Evolutionary conservation across 1,140 invertebrate species (phyloP).

Genomic region (Drosophila tsacasi): DNA sequence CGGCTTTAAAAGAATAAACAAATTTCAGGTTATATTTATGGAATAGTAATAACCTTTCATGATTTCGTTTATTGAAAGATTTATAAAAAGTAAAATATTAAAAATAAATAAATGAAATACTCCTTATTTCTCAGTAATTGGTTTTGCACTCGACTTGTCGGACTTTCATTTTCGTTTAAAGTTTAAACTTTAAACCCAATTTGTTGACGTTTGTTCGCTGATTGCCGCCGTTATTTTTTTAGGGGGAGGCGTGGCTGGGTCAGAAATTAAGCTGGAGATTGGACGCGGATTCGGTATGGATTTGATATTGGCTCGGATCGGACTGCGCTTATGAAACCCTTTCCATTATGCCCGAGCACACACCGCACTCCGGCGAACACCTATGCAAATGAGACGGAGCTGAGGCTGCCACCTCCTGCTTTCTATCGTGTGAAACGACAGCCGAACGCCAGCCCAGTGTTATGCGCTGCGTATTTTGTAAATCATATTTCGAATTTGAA

Average conservation of each 20-base stretch:
- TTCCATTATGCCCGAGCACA: slow-evolving; percentile 43
- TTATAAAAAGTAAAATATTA: no score
- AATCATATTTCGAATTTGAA: slow-evolving; percentile 69
- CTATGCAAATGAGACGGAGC: slow-evolving; percentile 54
- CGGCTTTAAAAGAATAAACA: no score
- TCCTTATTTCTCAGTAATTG: neutral
- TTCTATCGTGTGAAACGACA: slow-evolving; percentile 62
- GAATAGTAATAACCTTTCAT: no score
- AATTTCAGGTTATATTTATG: no score
- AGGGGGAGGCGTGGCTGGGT: slow-evolving; percentile 30
- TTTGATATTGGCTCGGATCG: slow-evolving; percentile 14
- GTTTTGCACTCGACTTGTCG: neutral
- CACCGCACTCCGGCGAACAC: slow-evolving; percentile 7
- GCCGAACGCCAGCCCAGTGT: slow-evolving; percentile 16
- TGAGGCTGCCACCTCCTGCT: slow-evolving; percentile 49
- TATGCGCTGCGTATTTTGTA: slow-evolving; percentile 62
- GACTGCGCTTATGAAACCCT: slow-evolving; percentile 64
- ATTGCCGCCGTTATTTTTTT: neutral
- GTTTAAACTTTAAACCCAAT: slow-evolving; percentile 5
- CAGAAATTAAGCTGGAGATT: slow-evolving; percentile 7
- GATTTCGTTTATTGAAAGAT: no score
- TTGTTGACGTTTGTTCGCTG: slow-evolving; percentile 7
- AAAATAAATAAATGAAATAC: no score
- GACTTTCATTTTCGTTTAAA: slow-evolving; percentile 61
- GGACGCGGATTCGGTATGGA: slow-evolving; percentile 8